A percentile compares a stretch with the other conserved stretches of the same genome.
Evolutionary conservation across 2,113 vertebrate genomes (phyloP).

Genomic region (Sinocyclocheilus anshuiensis): DNA sequence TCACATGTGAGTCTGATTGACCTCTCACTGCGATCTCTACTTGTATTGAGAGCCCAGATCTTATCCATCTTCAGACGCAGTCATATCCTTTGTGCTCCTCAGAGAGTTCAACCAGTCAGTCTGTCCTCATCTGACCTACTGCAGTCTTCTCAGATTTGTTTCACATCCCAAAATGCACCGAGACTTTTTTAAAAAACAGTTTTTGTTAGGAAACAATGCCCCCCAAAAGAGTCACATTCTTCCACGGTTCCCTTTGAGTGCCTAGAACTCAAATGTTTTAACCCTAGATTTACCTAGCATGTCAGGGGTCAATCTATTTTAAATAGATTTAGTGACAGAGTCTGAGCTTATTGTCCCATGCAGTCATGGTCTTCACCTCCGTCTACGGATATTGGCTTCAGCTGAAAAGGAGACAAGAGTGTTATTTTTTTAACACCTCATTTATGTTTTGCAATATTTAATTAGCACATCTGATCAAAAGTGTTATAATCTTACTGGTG

Average conservation of each 20-base stretch:
- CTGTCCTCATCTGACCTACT: background rate
- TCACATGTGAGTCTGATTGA: background rate
- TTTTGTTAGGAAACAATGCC: background rate
- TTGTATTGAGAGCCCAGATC: background rate
- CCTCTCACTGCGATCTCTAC: background rate
- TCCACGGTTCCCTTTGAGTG: background rate
- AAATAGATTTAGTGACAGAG: background rate
- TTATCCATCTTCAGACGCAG: background rate
- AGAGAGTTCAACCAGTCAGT: background rate
- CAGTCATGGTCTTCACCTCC: conserved; percentile 53
- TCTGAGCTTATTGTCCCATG: background rate
- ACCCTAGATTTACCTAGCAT: background rate
- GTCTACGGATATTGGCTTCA: conserved; percentile 68
- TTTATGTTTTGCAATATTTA: background rate
- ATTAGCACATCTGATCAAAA: background rate
- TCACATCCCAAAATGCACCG: conserved; percentile 24
- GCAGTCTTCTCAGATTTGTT: background rate
- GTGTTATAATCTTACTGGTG: conserved; percentile 66
- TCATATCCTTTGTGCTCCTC: background rate
- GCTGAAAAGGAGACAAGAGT: conserved; percentile 59
- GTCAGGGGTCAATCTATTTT: background rate
- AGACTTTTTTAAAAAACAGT: background rate
- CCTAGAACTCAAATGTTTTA: background rate
- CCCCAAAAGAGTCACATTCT: background rate
- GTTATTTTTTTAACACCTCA: background rate